A percentile compares a stretch with the other conserved stretches of the same genome.
These are phyloP conservation scores for Callimorpha dominula DNA, from an alignment of 2,888 invertebrate genomes.

Conservation along the genomic window DNA sequence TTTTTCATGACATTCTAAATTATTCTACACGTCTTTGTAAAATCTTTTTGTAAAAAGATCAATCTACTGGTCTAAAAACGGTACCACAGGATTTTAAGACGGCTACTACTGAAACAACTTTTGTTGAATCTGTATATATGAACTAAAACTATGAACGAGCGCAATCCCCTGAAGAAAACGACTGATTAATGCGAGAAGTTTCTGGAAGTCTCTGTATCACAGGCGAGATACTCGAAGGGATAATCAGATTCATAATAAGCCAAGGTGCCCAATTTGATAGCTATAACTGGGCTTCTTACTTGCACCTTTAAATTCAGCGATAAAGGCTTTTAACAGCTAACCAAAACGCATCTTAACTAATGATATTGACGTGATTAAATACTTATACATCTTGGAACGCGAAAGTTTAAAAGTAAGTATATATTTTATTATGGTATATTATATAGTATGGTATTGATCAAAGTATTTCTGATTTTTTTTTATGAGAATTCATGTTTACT, in stretches of 20 bases:
- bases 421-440: too few species aligned
- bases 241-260: neutral
- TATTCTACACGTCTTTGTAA: too few species aligned
- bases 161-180: too few species aligned
- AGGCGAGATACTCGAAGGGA: neutral
- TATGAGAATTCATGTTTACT: neutral
- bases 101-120: neutral
- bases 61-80: neutral
- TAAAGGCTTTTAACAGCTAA: neutral
- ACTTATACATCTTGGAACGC: too few species aligned
- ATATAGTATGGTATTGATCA: too few species aligned
- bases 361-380: too few species aligned
- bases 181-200: neutral
- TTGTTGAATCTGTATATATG: too few species aligned
- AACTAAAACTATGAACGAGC: too few species aligned
- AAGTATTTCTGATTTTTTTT: neutral
- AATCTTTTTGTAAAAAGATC: neutral
- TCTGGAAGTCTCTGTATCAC: neutral
- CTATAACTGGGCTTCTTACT: neutral
- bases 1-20: too few species aligned
- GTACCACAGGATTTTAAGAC: neutral
- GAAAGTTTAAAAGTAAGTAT: too few species aligned
- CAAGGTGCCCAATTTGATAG: neutral
- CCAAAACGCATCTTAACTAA: neutral
- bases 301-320: neutral